phyloP scores from a whole-genome alignment of 1,140 invertebrate species.

The Homalodisca vitripennis region DNA sequence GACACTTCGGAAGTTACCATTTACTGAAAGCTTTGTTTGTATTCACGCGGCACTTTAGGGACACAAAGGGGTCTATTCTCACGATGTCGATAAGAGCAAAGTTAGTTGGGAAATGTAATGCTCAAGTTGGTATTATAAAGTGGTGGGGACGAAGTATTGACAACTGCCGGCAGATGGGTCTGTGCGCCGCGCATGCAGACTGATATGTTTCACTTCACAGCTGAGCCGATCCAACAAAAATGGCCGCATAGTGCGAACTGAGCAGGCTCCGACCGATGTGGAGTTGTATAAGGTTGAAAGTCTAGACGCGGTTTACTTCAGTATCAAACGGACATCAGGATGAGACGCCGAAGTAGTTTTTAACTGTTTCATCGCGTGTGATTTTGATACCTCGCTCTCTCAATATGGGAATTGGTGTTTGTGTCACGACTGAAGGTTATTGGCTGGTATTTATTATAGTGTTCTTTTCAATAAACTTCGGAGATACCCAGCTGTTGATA shows the following conservation, averaged over 20 bases:
- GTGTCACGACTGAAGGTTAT: neutral
- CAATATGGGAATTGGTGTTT: neutral
- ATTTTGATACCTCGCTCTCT: neutral
- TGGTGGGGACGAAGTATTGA: too few species aligned
- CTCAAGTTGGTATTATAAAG: too few species aligned
- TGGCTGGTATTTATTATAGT: constrained; percentile 4
- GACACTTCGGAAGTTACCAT: too few species aligned
- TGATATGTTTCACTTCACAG: neutral
- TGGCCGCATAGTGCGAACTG: neutral
- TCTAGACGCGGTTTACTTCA: neutral
- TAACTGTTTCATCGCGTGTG: neutral
- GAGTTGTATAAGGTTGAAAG: neutral
- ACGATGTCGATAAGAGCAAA: too few species aligned
- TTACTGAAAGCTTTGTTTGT: too few species aligned
- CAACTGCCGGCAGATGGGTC: neutral
- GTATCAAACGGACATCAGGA: neutral
- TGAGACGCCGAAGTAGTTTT: neutral
- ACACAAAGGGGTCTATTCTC: too few species aligned
- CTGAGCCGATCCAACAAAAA: neutral
- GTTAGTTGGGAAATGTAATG: too few species aligned
- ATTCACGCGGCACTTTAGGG: too few species aligned
- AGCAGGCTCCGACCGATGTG: neutral
- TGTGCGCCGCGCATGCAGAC: neutral
- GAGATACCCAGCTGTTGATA: constrained; percentile 14
- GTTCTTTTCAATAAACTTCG: neutral